Percentiles rank a stretch among this genome's conserved stretches.
These are phyloP conservation scores for Myripristis murdjan DNA, from an alignment of 2,797 vertebrate genomes.

Conservation along the genomic window DNA sequence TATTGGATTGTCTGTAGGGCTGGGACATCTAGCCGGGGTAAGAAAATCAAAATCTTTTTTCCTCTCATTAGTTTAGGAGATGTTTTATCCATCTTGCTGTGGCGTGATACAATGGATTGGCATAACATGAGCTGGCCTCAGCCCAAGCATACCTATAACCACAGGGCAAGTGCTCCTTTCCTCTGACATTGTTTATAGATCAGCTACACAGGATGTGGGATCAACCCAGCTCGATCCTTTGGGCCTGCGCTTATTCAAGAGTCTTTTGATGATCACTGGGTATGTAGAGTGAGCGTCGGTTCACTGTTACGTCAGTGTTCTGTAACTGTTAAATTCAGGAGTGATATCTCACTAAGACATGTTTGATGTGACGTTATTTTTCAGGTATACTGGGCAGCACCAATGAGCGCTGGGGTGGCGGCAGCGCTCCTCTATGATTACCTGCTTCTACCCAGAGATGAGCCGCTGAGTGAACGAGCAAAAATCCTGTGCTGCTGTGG, in stretches of 20 bases:
- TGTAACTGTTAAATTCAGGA: neutral
- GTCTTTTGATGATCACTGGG: conserved; percentile 88
- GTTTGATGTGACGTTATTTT: conserved; percentile 11
- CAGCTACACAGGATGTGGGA: conserved; percentile 90
- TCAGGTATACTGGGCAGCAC: conserved; percentile 91
- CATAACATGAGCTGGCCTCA: conserved; percentile 13
- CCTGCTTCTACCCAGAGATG: conserved; percentile 74
- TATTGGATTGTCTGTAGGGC: conserved; percentile 86
- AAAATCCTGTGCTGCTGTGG: conserved; percentile 26
- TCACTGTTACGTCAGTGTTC: neutral
- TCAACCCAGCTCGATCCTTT: conserved; percentile 91
- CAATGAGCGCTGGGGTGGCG: conserved; percentile 83
- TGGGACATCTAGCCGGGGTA: conserved; percentile 89
- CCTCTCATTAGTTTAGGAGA: conserved; percentile 31
- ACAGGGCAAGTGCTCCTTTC: conserved; percentile 40
- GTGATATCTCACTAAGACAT: conserved; percentile 24
- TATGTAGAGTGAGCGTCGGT: neutral
- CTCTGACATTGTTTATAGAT: conserved; percentile 81
- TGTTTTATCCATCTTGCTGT: conserved; percentile 35
- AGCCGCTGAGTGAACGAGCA: conserved; percentile 21
- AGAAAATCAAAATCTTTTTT: conserved; percentile 64
- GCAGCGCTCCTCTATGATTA: conserved; percentile 88
- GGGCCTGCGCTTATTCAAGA: conserved; percentile 84
- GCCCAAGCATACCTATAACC: conserved; percentile 32
- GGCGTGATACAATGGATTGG: conserved; percentile 52